Evolutionary conservation across 2,797 vertebrate species (phyloP).

Genomic region (Pseudochaenichthys georgianus): DNA sequence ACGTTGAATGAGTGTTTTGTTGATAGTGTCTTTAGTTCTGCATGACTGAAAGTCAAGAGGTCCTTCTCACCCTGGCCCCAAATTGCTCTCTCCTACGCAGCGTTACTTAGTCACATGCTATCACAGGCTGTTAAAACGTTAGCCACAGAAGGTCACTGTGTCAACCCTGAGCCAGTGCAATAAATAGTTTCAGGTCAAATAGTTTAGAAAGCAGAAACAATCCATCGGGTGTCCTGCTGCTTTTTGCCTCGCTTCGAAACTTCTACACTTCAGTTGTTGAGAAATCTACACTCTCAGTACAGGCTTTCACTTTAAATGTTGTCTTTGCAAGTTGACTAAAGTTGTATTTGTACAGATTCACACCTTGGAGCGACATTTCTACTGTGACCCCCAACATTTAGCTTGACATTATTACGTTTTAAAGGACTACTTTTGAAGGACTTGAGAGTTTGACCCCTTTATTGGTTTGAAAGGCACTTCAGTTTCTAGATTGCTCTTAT

Average conservation of each 20-base stretch:
- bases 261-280: neutral
- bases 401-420: too few relatives aligned
- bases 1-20: neutral
- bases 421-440: too few relatives aligned
- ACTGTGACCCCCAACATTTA: too few relatives aligned
- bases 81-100: neutral
- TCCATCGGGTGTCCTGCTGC: neutral
- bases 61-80: neutral
- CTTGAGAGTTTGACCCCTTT: too few relatives aligned
- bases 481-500: too few relatives aligned
- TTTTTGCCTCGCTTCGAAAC: neutral
- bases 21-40: slow-evolving; percentile 38
- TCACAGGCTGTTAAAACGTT: slow-evolving; percentile 47
- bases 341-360: too few relatives aligned
- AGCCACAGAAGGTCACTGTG: slow-evolving; percentile 38
- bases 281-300: neutral
- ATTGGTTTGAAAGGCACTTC: too few relatives aligned
- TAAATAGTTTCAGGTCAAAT: slow-evolving; percentile 39
- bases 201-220: neutral
- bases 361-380: too few relatives aligned
- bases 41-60: slow-evolving; percentile 37
- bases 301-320: neutral
- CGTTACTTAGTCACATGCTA: slow-evolving; percentile 48
- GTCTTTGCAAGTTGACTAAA: neutral
- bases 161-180: slow-evolving; percentile 29